These are phyloP conservation scores for Gallinago jamesoni DNA, from an alignment of 2,113 vertebrate genomes.

Conservation along the genomic window DNA sequence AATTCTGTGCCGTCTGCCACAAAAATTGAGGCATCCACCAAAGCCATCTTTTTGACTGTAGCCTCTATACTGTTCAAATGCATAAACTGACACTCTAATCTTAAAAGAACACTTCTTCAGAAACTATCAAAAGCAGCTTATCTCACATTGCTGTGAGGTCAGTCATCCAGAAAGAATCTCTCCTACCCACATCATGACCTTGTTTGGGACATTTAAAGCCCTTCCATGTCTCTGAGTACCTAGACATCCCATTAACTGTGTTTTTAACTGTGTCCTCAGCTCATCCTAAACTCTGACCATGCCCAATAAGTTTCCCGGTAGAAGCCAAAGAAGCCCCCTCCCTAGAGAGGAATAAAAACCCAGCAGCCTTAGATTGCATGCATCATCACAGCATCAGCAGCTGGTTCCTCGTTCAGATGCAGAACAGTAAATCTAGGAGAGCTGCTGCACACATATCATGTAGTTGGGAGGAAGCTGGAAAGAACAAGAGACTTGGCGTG, in stretches of 20 bases:
- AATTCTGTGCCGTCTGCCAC: not conserved
- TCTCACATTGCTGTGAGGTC: not conserved
- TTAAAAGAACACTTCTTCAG: not conserved
- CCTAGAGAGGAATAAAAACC: constrained; percentile 11
- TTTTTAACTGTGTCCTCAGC: not conserved
- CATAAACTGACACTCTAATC: not conserved
- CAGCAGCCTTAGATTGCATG: constrained; percentile 34
- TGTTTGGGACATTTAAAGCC: not conserved
- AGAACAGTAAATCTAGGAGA: constrained; percentile 60
- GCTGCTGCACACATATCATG: constrained; percentile 1
- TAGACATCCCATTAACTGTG: not conserved
- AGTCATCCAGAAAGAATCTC: not conserved
- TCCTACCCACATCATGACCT: not conserved
- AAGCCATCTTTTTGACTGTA: not conserved
- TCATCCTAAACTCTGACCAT: not conserved
- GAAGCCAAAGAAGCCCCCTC: not conserved
- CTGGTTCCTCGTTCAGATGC: constrained; percentile 52
- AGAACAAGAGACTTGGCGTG: constrained; percentile 13
- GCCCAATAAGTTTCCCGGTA: not conserved
- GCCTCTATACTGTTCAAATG: not conserved
- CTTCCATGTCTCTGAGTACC: not conserved
- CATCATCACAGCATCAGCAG: constrained; percentile 47
- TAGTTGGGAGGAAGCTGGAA: constrained; percentile 6
- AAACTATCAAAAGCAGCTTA: not conserved
- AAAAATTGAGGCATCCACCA: not conserved